Evolutionary conservation across 2,113 vertebrate genomes (phyloP).

Genomic region (Amazona vittata): DNA sequence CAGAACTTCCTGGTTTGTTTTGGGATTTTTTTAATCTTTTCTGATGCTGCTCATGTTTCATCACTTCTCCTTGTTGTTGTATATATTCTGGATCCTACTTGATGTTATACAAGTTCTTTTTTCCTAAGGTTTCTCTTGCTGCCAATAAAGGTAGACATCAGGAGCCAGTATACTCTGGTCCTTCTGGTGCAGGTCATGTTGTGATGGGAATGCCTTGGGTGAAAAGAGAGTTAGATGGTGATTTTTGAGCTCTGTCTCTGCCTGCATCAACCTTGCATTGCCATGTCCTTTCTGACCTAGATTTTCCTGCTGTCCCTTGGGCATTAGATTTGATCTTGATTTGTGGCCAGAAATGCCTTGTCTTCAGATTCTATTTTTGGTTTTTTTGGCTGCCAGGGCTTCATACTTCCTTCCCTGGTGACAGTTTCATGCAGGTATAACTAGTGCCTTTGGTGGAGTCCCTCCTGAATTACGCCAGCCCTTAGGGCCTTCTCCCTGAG

Average conservation of each 20-base stretch:
- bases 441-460: neutral
- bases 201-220: neutral
- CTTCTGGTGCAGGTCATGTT: neutral
- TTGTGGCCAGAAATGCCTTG: neutral
- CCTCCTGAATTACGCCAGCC: neutral
- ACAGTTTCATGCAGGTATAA: conserved; percentile 2
- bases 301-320: neutral
- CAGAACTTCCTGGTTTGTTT: neutral
- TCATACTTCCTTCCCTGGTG: neutral
- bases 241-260: neutral
- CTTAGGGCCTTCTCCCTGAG: neutral
- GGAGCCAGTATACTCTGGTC: neutral
- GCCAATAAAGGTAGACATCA: no score
- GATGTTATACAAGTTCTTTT: neutral
- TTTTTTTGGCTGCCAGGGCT: neutral
- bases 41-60: neutral
- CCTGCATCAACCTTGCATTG: accelerated
- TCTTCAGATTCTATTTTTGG: neutral
- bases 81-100: neutral
- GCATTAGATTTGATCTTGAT: neutral
- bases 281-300: neutral
- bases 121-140: neutral
- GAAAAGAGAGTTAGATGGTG: neutral
- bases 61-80: neutral
- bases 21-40: neutral